Conservation (phyloP, 1,140 invertebrate genomes). For the Papilio aristodemus region DNA sequence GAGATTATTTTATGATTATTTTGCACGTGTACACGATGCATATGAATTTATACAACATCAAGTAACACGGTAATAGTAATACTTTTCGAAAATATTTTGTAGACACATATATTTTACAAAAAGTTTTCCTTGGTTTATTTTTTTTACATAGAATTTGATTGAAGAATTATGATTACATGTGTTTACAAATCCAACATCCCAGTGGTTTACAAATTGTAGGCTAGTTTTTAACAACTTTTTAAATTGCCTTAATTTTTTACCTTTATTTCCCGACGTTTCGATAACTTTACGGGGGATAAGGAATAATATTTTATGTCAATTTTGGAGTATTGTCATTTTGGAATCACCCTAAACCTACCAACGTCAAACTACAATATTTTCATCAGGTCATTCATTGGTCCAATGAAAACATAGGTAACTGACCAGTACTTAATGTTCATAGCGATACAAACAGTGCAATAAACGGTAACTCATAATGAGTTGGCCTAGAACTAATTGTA, state of each 20-base stretch:
- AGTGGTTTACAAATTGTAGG: too few relatives aligned
- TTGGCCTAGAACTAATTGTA: constrained; percentile 8
- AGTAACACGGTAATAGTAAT: not conserved
- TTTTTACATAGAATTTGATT: not conserved
- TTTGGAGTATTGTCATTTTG: too few relatives aligned
- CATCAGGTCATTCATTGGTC: not conserved
- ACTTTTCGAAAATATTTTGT: not conserved
- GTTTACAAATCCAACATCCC: too few relatives aligned
- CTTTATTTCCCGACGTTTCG: too few relatives aligned
- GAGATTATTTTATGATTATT: constrained; percentile 6
- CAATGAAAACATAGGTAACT: constrained; percentile 2
- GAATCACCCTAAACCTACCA: too few relatives aligned
- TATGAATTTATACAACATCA: constrained; percentile 10
- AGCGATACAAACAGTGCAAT: not conserved
- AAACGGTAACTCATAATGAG: constrained; percentile 15
- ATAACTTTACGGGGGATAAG: too few relatives aligned
- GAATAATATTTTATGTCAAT: too few relatives aligned
- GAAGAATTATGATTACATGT: too few relatives aligned
- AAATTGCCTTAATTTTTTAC: too few relatives aligned
- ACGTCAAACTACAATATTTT: not conserved
- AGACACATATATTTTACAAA: too few relatives aligned
- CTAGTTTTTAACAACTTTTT: too few relatives aligned
- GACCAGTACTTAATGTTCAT: constrained; percentile 4
- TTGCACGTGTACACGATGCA: not conserved
- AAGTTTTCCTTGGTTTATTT: not conserved